These are phyloP conservation scores for Drosophila suboccidentalis DNA, from an alignment of 2,888 invertebrate species.

Conservation along the genomic window DNA sequence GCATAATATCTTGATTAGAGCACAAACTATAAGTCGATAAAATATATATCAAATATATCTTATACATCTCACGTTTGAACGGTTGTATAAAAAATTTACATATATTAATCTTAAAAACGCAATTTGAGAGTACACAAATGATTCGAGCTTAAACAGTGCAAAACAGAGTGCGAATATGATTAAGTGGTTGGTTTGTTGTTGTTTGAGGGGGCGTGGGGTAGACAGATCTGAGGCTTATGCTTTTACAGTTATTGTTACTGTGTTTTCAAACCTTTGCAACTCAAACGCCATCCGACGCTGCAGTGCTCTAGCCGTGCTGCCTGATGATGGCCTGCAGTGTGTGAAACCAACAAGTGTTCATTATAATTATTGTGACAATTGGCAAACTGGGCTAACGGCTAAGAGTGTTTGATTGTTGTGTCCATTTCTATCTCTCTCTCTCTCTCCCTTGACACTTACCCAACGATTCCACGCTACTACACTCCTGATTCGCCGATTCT, in stretches of 20 bases:
- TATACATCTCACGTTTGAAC: neutral
- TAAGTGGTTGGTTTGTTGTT: constrained; percentile 20
- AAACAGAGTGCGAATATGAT: constrained; percentile 44
- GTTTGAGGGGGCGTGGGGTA: neutral
- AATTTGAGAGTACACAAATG: constrained; percentile 1
- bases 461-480: constrained; percentile 85
- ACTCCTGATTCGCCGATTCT: constrained; percentile 71
- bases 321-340: constrained; percentile 65
- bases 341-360: constrained; percentile 52
- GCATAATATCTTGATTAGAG: no score
- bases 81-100: neutral
- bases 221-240: constrained; percentile 9
- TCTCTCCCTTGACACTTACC: constrained; percentile 74
- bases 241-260: constrained; percentile 6
- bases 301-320: constrained; percentile 59
- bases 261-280: constrained; percentile 63
- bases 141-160: constrained; percentile 47
- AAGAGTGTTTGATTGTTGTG: constrained; percentile 10
- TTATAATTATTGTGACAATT: constrained; percentile 16
- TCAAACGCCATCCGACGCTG: constrained; percentile 59
- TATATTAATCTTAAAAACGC: neutral
- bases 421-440: neutral
- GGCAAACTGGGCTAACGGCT: constrained; percentile 40
- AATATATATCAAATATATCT: neutral
- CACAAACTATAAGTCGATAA: no score